A percentile compares a stretch with the other conserved stretches of the same genome.
Evolutionary conservation across 2,113 vertebrate species (phyloP).

Genomic region (Ovis aries): DNA sequence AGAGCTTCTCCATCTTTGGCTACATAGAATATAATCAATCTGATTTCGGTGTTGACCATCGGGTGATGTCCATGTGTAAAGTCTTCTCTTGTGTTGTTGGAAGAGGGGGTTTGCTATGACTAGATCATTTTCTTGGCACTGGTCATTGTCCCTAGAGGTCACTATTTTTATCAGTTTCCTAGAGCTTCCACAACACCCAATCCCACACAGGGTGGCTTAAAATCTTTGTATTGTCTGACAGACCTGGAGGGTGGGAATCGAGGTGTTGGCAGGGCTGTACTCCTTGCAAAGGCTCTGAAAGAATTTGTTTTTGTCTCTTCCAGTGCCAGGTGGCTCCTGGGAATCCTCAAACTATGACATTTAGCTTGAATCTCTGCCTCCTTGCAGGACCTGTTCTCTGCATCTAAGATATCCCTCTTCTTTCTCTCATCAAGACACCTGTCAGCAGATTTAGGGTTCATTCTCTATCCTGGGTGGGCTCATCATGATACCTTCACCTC

Average conservation of each 20-base stretch:
- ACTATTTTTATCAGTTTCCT: neutral
- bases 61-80: too few species aligned
- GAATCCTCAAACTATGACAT: neutral
- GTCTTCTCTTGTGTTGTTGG: too few species aligned
- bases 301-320: neutral
- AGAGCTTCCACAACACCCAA: rapidly evolving
- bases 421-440: neutral
- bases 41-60: too few species aligned
- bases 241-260: neutral
- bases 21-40: too few species aligned
- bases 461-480: neutral
- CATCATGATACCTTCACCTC: neutral
- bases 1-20: too few species aligned
- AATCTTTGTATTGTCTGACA: neutral
- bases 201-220: rapidly evolving
- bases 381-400: neutral
- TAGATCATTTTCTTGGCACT: too few species aligned
- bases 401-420: neutral
- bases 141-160: neutral
- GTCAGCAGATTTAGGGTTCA: neutral
- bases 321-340: neutral
- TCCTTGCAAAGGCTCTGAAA: neutral
- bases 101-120: too few species aligned
- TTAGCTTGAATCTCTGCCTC: neutral
- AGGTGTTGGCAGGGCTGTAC: rapidly evolving